These are phyloP conservation scores for Andrena hattorfiana DNA, from an alignment of 2,888 invertebrate species.

Conservation along the genomic window DNA sequence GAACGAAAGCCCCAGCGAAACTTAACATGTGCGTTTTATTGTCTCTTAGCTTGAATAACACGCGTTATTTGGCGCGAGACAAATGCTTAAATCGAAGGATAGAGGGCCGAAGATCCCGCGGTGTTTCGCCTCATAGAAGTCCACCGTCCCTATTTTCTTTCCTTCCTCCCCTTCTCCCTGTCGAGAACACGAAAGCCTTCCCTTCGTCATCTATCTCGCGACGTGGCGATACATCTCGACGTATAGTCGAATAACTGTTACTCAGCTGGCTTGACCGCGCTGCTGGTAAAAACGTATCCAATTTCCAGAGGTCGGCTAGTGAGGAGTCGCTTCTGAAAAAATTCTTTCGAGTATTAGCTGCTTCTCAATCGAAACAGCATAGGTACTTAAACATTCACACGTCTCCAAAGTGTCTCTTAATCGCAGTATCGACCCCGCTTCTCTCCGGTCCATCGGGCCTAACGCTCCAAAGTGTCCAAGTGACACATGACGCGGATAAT, in stretches of 20 bases:
- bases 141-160: slow-evolving; percentile 9
- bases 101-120: slow-evolving; percentile 43
- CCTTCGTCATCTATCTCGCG: slow-evolving; percentile 42
- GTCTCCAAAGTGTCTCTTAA: neutral
- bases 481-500: slow-evolving; percentile 64
- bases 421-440: slow-evolving; percentile 16
- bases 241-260: slow-evolving; percentile 31
- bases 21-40: slow-evolving; percentile 80
- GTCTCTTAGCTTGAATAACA: slow-evolving; percentile 79
- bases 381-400: too few species aligned
- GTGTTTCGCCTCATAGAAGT: slow-evolving; percentile 64
- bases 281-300: slow-evolving; percentile 48
- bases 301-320: slow-evolving; percentile 36
- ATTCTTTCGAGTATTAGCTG: neutral
- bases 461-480: slow-evolving; percentile 39
- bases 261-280: slow-evolving; percentile 41
- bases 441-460: slow-evolving; percentile 31
- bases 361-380: too few species aligned
- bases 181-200: slow-evolving; percentile 33
- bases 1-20: slow-evolving; percentile 58
- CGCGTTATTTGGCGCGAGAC: slow-evolving; percentile 80
- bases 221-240: slow-evolving; percentile 17
- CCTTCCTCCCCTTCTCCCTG: slow-evolving; percentile 22
- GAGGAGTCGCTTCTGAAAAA: slow-evolving; percentile 13
- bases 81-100: slow-evolving; percentile 75